These are phyloP conservation scores for Psephotus haematonotus DNA, from an alignment of 2,113 vertebrate species.

Conservation along the genomic window DNA sequence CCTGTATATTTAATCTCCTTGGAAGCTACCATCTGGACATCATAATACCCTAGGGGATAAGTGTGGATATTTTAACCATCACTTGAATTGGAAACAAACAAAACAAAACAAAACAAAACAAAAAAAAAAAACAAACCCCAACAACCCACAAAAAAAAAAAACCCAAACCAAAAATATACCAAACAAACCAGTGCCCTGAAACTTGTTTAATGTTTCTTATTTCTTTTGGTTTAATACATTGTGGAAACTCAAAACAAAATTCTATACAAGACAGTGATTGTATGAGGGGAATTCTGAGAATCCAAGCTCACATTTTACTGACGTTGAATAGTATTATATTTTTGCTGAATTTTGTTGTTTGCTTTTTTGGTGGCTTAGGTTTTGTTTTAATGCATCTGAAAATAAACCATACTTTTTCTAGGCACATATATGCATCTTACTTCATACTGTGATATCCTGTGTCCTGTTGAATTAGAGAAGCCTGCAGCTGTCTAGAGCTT, in stretches of 20 bases:
- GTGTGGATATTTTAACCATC: slow-evolving; percentile 10
- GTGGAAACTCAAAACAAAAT: slow-evolving; percentile 38
- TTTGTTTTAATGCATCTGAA: slow-evolving; percentile 30
- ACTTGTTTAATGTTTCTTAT: slow-evolving; percentile 6
- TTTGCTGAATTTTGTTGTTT: neutral
- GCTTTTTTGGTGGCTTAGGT: slow-evolving; percentile 20
- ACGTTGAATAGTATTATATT: slow-evolving; percentile 14
- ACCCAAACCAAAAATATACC: neutral
- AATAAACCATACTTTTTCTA: slow-evolving; percentile 26
- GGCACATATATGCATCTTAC: slow-evolving; percentile 54
- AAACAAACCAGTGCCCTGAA: neutral
- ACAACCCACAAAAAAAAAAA: neutral
- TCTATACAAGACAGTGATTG: neutral
- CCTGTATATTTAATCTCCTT: slow-evolving; percentile 62
- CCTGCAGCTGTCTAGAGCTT: slow-evolving; percentile 78
- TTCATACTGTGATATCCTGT: slow-evolving; percentile 63
- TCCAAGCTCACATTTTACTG: neutral
- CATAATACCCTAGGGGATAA: neutral
- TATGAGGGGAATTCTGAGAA: neutral
- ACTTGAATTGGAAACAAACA: neutral
- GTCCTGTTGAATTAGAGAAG: slow-evolving; percentile 56
- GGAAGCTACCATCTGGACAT: slow-evolving; percentile 25
- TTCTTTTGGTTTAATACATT: slow-evolving; percentile 42
- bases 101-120: neutral
- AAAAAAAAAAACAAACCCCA: too few species aligned